These are phyloP conservation scores for Sthenelais limicola DNA, from an alignment of 2,888 invertebrate genomes.

Conservation along the genomic window DNA sequence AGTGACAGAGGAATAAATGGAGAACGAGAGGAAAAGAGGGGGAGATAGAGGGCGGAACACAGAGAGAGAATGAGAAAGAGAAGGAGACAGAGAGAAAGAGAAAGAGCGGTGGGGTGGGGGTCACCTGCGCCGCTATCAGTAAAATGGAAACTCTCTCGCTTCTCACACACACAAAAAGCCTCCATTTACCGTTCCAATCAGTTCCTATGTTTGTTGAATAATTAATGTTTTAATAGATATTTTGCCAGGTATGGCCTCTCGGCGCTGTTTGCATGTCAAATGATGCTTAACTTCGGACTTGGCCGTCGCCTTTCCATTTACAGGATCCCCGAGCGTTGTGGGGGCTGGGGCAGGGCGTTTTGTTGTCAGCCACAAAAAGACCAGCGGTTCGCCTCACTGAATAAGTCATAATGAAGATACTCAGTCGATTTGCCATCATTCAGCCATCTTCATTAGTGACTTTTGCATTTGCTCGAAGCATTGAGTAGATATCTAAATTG, in stretches of 20 bases:
- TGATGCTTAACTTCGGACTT: slow-evolving; percentile 36
- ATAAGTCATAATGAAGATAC: slow-evolving; percentile 36
- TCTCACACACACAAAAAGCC: slow-evolving; percentile 21
- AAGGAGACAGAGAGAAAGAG: not conserved
- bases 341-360: not conserved
- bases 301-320: slow-evolving; percentile 15
- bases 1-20: too few species aligned
- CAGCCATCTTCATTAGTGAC: slow-evolving; percentile 36
- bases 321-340: not conserved
- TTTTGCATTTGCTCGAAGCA: slow-evolving; percentile 18
- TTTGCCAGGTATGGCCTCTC: slow-evolving; percentile 11
- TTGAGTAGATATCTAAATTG: slow-evolving; percentile 20
- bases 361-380: slow-evolving; percentile 33
- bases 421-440: slow-evolving; percentile 34
- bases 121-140: slow-evolving; percentile 26
- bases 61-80: too few species aligned
- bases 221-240: slow-evolving; percentile 35
- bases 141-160: slow-evolving; percentile 10
- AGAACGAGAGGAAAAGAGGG: too few species aligned
- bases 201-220: slow-evolving; percentile 36
- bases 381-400: slow-evolving; percentile 8
- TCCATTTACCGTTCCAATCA: slow-evolving; percentile 35
- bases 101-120: not conserved
- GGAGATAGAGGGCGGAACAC: too few species aligned
- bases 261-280: slow-evolving; percentile 23